Evolutionary conservation across 2,888 invertebrate species (phyloP).

Genomic region (Eupithecia abbreviata): DNA sequence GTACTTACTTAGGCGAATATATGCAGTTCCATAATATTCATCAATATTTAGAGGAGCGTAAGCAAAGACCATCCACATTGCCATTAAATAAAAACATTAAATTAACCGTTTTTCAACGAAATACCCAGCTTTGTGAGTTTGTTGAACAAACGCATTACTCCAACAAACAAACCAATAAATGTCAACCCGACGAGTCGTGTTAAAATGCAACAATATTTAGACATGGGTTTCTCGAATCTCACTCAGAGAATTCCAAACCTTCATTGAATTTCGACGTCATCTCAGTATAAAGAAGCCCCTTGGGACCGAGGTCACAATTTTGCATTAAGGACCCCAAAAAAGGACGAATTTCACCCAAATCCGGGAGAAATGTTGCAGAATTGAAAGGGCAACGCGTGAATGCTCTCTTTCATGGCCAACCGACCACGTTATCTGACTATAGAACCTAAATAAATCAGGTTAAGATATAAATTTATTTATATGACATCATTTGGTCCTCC

Average conservation of each 20-base stretch:
- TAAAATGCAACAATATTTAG: not conserved
- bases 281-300: conserved; percentile 27
- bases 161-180: not conserved
- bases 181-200: not conserved
- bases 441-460: conserved; percentile 37
- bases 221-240: conserved; percentile 10
- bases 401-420: conserved; percentile 42
- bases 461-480: conserved; percentile 38
- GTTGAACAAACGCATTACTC: not conserved
- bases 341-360: conserved; percentile 19
- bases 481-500: conserved; percentile 27
- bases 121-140: not conserved
- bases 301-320: conserved; percentile 24
- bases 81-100: not conserved
- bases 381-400: conserved; percentile 43
- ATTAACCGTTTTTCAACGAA: not conserved
- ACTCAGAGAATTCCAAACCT: conserved; percentile 26
- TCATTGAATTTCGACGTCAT: conserved; percentile 26
- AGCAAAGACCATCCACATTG: not conserved
- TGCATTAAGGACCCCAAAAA: conserved; percentile 33
- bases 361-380: conserved; percentile 38
- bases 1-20: not conserved
- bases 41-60: not conserved
- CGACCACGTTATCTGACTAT: conserved; percentile 43
- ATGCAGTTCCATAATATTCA: not conserved